Conservation (phyloP, 2,888 invertebrate species). For the Andrena bicolor region DNA sequence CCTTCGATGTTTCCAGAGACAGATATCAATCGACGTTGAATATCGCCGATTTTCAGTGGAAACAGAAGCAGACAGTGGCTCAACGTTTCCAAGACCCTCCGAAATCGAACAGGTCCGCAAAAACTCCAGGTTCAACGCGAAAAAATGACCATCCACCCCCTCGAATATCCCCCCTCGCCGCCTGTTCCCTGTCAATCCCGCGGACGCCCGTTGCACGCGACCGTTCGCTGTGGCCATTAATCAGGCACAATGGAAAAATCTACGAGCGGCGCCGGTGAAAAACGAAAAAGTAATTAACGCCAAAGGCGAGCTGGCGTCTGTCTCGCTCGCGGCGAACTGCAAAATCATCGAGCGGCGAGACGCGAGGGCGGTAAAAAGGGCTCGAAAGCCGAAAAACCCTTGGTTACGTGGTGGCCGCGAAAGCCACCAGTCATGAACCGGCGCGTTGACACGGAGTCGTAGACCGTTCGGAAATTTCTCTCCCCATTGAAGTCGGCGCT, state of each 20-base stretch:
- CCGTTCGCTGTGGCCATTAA: conserved; percentile 49
- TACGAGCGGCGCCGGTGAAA: conserved; percentile 26
- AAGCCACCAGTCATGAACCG: conserved; percentile 40
- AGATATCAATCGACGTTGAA: conserved; percentile 2
- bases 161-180: conserved; percentile 5
- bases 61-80: not conserved
- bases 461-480: conserved; percentile 63
- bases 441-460: conserved; percentile 12
- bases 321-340: conserved; percentile 24
- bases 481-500: conserved; percentile 53
- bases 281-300: conserved; percentile 59
- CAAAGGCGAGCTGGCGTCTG: conserved; percentile 10
- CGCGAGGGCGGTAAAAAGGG: not conserved
- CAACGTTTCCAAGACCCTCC: not conserved
- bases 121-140: not conserved
- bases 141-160: conserved; percentile 22
- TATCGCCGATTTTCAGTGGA: conserved; percentile 1
- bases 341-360: conserved; percentile 41
- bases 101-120: conserved; percentile 2
- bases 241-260: conserved; percentile 49
- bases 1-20: not conserved
- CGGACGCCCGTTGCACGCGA: conserved; percentile 34
- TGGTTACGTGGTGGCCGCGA: not conserved
- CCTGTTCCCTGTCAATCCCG: conserved; percentile 33
- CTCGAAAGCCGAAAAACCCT: conserved; percentile 27